Percentiles rank a stretch among this genome's conserved stretches.
Evolutionary conservation across 2,797 vertebrate species (phyloP).

Genomic region (Microctenopoma steveboyesi): DNA sequence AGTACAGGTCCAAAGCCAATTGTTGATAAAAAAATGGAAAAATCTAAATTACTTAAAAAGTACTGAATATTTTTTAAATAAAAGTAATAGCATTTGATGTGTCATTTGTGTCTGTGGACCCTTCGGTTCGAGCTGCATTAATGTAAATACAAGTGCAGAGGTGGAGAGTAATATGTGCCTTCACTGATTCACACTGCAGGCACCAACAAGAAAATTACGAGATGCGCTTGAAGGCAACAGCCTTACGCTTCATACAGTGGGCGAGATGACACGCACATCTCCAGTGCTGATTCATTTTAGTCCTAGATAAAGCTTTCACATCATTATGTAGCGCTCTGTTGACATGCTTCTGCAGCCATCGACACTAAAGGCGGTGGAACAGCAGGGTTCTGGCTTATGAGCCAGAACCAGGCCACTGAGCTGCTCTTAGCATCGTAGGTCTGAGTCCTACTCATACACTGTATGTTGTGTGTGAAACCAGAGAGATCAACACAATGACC

Average conservation of each 20-base stretch:
- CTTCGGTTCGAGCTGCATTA: too few relatives aligned
- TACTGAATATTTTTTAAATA: too few relatives aligned
- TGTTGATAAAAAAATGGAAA: too few relatives aligned
- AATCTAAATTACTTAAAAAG: too few relatives aligned
- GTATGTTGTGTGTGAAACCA: background rate
- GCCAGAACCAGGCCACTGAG: slow-evolving; percentile 15
- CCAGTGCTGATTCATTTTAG: background rate
- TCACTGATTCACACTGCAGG: too few relatives aligned
- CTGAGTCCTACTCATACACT: background rate
- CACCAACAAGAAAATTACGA: slow-evolving; percentile 12
- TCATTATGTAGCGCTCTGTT: background rate
- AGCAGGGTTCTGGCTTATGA: background rate
- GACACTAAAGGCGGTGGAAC: background rate
- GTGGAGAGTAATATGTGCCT: too few relatives aligned
- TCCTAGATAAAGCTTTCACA: background rate
- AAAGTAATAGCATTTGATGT: too few relatives aligned
- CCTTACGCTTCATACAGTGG: background rate
- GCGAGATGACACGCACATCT: background rate
- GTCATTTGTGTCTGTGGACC: too few relatives aligned
- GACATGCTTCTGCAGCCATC: background rate
- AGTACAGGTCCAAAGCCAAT: too few relatives aligned
- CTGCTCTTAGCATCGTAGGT: slow-evolving; percentile 46
- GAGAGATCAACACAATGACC: slow-evolving; percentile 70
- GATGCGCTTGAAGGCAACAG: slow-evolving; percentile 10
- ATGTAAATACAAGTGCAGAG: too few relatives aligned